Conservation (phyloP, 2,113 vertebrate species). For the Emberiza fucata region DNA sequence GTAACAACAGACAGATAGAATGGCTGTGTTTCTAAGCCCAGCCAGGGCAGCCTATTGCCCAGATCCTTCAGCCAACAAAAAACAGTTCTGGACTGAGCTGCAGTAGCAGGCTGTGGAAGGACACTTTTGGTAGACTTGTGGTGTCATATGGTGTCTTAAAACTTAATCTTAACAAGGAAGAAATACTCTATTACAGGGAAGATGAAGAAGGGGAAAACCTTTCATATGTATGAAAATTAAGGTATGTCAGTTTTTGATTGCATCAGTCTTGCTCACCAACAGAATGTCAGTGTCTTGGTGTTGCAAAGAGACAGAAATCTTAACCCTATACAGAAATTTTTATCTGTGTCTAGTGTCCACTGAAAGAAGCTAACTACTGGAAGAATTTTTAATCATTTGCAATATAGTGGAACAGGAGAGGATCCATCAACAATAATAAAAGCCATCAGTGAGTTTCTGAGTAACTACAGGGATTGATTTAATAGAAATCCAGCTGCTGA, state of each 20-base stretch:
- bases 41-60: neutral
- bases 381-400: neutral
- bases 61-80: neutral
- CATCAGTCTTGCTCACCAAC: neutral
- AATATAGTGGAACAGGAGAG: neutral
- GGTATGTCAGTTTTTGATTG: neutral
- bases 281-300: neutral
- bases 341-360: neutral
- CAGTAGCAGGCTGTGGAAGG: neutral
- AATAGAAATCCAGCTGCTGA: neutral
- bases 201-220: neutral
- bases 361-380: neutral
- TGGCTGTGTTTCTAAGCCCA: rapidly evolving
- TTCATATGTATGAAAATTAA: neutral
- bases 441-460: neutral
- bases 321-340: neutral
- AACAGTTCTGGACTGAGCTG: neutral
- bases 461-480: neutral
- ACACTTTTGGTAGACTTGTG: neutral
- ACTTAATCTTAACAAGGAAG: neutral
- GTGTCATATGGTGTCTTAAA: neutral
- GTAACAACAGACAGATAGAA: neutral
- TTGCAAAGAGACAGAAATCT: neutral
- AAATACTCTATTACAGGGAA: neutral
- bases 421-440: neutral